Percentiles rank a stretch among this genome's conserved stretches.
These are phyloP conservation scores for Drosophila parthenogenetica DNA, from an alignment of 2,888 invertebrate species.

Conservation along the genomic window DNA sequence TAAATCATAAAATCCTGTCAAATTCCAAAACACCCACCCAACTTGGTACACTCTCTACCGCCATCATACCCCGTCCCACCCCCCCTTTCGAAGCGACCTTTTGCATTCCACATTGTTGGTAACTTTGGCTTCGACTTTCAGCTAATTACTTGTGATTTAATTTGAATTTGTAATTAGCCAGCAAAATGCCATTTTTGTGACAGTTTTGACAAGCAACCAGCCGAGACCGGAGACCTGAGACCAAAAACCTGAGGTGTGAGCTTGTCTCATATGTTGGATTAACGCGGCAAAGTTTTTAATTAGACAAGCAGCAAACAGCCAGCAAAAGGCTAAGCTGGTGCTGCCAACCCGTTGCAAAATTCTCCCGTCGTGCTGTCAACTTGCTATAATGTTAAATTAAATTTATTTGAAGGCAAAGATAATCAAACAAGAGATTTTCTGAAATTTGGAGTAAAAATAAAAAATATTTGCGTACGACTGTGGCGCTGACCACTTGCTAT, in stretches of 20 bases:
- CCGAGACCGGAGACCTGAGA: conserved; percentile 6
- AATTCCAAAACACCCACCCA: conserved; percentile 47
- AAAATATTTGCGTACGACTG: too few species aligned
- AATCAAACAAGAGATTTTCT: too few species aligned
- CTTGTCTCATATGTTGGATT: conserved; percentile 49
- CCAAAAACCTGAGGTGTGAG: conserved; percentile 19
- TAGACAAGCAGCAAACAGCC: conserved; percentile 36
- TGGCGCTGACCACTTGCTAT: neutral
- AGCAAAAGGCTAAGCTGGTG: conserved; percentile 10
- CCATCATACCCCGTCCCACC: neutral
- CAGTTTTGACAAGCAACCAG: conserved; percentile 62
- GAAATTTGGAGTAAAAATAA: too few species aligned
- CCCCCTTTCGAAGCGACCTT: neutral
- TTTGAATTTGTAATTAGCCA: conserved; percentile 82
- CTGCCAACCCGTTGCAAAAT: conserved; percentile 26
- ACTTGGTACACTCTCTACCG: conserved; percentile 10
- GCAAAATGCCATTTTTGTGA: conserved; percentile 75
- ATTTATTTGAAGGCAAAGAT: neutral
- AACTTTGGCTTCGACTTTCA: conserved; percentile 63
- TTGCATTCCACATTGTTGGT: conserved; percentile 28
- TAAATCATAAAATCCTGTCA: conserved; percentile 75
- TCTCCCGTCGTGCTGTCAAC: conserved; percentile 9
- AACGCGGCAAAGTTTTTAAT: conserved; percentile 64
- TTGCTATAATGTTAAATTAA: neutral
- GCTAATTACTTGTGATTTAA: conserved; percentile 80